Evolutionary conservation across 2,888 invertebrate genomes (phyloP).

Genomic region (Xylota segnis): DNA sequence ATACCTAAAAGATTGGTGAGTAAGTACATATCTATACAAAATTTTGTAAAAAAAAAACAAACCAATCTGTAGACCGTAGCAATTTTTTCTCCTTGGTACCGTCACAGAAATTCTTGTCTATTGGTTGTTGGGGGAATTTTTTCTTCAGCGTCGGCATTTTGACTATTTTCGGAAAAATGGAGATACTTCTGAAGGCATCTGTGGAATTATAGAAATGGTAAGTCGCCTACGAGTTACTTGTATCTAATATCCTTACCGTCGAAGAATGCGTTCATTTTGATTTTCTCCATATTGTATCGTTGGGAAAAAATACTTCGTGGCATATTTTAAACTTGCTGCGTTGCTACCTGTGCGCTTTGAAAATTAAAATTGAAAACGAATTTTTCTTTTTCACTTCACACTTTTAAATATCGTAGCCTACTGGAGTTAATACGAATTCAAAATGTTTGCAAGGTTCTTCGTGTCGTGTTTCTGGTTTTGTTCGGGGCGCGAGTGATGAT

Average conservation of each 20-base stretch:
- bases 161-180: slow-evolving; percentile 79
- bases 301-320: slow-evolving; percentile 81
- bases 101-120: slow-evolving; percentile 74
- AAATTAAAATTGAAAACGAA: slow-evolving; percentile 28
- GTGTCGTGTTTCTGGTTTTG: background rate
- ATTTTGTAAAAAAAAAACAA: slow-evolving; percentile 3
- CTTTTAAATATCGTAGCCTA: slow-evolving; percentile 13
- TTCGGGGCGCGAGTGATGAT: no score
- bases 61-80: slow-evolving; percentile 80
- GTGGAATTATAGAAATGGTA: background rate
- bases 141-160: slow-evolving; percentile 77
- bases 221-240: no score
- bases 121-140: slow-evolving; percentile 16
- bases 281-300: slow-evolving; percentile 79
- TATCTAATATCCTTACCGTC: slow-evolving; percentile 77
- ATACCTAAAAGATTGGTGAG: slow-evolving; percentile 78
- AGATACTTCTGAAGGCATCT: slow-evolving; percentile 78
- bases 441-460: background rate
- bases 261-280: slow-evolving; percentile 78
- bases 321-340: slow-evolving; percentile 77
- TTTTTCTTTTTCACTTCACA: background rate
- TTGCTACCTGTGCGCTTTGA: slow-evolving; percentile 11
- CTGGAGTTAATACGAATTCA: background rate
- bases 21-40: background rate
- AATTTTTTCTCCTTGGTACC: slow-evolving; percentile 78